Evolutionary conservation across 2,888 invertebrate genomes (phyloP).

Genomic region (Cynaeus angustus): DNA sequence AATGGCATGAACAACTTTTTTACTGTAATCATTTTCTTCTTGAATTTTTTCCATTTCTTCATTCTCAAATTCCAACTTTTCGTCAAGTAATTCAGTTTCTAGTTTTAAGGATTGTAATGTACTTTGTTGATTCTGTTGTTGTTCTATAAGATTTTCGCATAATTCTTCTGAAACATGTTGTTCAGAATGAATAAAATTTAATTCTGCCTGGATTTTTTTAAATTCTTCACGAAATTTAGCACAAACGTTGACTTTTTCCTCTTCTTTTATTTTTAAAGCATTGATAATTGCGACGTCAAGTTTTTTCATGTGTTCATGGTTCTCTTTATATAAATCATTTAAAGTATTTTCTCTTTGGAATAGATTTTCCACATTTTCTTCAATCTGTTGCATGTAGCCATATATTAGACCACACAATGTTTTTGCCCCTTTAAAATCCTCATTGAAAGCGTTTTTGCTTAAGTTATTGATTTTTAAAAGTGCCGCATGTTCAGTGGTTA

Average conservation of each 20-base stretch:
- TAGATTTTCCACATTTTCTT: constrained; percentile 9
- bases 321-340: constrained; percentile 19
- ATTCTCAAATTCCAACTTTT: constrained; percentile 18
- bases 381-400: constrained; percentile 6
- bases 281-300: background rate
- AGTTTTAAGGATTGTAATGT: background rate
- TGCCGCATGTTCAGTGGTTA: background rate
- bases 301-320: background rate
- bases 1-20: constrained; percentile 5
- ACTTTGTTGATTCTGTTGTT: constrained; percentile 2
- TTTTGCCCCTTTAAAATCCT: constrained; percentile 11
- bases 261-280: constrained; percentile 5
- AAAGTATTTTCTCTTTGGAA: background rate
- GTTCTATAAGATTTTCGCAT: constrained; percentile 6
- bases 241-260: background rate
- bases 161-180: background rate
- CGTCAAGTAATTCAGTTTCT: constrained; percentile 18
- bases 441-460: constrained; percentile 28
- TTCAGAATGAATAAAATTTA: background rate
- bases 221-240: background rate
- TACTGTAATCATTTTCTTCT: background rate
- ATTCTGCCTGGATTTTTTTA: background rate
- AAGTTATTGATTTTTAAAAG: constrained; percentile 32
- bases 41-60: background rate
- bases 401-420: constrained; percentile 4